These are phyloP conservation scores for Callithrix jacchus DNA, from an alignment of 2,113 vertebrate species.

Conservation along the genomic window DNA sequence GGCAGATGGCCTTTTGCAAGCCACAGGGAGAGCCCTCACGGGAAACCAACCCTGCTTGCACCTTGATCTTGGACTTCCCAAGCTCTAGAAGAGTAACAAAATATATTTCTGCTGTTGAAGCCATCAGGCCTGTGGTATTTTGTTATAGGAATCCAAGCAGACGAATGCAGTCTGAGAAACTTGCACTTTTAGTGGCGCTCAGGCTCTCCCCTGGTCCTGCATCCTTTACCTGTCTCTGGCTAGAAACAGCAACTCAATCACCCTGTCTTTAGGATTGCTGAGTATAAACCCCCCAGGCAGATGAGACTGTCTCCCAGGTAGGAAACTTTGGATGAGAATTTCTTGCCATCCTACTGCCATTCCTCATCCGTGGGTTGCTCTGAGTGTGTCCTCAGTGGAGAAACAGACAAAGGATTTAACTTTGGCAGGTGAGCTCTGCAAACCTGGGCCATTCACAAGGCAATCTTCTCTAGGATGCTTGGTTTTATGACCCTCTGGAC, in stretches of 20 bases:
- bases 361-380: background rate
- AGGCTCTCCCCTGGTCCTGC: background rate
- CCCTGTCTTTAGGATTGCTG: background rate
- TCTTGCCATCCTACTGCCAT: background rate
- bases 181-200: background rate
- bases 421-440: background rate
- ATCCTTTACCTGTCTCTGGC: background rate
- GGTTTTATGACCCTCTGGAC: background rate
- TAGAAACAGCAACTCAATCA: background rate
- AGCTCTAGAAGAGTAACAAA: background rate
- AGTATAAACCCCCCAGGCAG: no score
- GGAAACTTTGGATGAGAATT: no score
- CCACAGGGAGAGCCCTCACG: background rate
- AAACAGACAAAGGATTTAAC: fast-evolving
- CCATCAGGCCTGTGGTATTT: background rate
- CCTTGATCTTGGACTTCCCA: background rate
- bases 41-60: background rate
- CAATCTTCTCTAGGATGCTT: background rate
- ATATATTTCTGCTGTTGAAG: background rate
- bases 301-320: background rate
- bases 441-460: background rate
- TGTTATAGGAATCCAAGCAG: no score
- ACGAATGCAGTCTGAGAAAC: background rate
- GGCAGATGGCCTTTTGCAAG: background rate
- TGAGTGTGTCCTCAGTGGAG: background rate